A percentile compares a stretch with the other conserved stretches of the same genome.
Evolutionary conservation across 37 sponge, comb jelly and placozoan species (phyloP).

Genomic region (Petrosia ficiformis): DNA sequence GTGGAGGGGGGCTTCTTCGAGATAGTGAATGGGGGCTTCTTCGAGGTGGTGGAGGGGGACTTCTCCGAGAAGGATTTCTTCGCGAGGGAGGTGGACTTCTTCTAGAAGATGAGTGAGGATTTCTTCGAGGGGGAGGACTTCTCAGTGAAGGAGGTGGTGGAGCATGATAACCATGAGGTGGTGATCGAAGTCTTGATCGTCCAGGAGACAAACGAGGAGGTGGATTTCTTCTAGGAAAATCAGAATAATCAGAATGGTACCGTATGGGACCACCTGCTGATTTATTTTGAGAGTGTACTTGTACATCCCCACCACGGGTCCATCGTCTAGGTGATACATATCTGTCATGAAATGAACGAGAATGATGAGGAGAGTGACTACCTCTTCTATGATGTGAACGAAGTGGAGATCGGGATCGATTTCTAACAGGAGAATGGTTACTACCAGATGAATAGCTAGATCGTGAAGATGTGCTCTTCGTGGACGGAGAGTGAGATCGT

Average conservation of each 20-base stretch:
- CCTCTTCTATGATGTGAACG: too few relatives aligned
- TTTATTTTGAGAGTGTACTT: conserved; percentile 35
- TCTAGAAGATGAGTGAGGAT: not conserved
- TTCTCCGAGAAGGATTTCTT: not conserved
- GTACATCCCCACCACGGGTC: too few relatives aligned
- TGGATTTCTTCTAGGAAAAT: too few relatives aligned
- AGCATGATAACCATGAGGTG: not conserved
- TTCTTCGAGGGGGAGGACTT: not conserved
- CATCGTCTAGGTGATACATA: too few relatives aligned
- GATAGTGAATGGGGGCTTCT: not conserved
- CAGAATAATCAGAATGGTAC: too few relatives aligned
- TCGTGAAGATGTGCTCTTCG: too few relatives aligned
- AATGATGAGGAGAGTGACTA: not conserved
- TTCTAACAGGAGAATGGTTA: too few relatives aligned
- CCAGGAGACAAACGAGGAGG: too few relatives aligned
- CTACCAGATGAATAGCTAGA: too few relatives aligned
- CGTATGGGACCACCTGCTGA: too few relatives aligned
- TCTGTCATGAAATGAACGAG: not conserved
- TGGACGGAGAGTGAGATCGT: not conserved
- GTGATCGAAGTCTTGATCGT: too few relatives aligned
- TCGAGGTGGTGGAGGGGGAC: not conserved
- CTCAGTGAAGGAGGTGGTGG: conserved; percentile 1
- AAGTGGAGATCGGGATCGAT: too few relatives aligned
- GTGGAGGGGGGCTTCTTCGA: not conserved
- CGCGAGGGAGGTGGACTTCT: not conserved